phyloP scores from a whole-genome alignment of 2,113 vertebrate species.

The Nanger granti region DNA sequence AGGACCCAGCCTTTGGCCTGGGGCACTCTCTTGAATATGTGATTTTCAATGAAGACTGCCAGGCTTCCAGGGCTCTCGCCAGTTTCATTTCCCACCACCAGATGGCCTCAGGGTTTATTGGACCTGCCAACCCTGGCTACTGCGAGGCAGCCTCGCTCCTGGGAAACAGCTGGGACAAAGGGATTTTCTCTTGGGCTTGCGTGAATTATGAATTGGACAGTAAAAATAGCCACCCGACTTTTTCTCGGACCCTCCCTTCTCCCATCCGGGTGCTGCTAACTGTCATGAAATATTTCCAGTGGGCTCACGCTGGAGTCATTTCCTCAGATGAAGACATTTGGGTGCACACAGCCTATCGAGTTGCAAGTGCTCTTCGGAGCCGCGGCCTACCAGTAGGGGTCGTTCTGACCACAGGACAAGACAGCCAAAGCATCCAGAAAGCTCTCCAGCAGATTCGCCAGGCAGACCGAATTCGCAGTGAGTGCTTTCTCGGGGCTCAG shows the following conservation, averaged over 20 bases:
- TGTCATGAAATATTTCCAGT: constrained; percentile 88
- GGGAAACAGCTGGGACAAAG: constrained; percentile 87
- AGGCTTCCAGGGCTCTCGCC: constrained; percentile 84
- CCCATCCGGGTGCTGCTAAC: constrained; percentile 80
- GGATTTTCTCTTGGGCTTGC: constrained; percentile 89
- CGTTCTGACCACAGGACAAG: constrained; percentile 77
- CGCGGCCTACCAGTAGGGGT: constrained; percentile 83
- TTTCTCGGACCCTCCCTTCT: constrained; percentile 83
- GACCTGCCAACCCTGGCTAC: constrained; percentile 89
- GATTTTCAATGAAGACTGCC: constrained; percentile 87
- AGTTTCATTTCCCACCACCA: constrained; percentile 81
- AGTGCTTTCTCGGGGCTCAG: constrained; percentile 59
- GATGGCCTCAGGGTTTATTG: constrained; percentile 83
- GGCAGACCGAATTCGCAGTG: constrained; percentile 83
- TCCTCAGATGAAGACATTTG: constrained; percentile 89
- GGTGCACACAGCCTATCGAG: constrained; percentile 82
- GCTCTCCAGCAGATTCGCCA: constrained; percentile 80
- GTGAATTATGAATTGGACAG: constrained; percentile 85
- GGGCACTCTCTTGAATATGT: constrained; percentile 83
- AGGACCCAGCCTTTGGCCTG: constrained; percentile 79
- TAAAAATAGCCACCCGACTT: constrained; percentile 75
- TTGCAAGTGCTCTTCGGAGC: constrained; percentile 82
- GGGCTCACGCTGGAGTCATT: constrained; percentile 88
- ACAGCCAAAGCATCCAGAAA: constrained; percentile 78
- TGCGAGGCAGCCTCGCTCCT: constrained; percentile 85